A percentile compares a stretch with the other conserved stretches of the same genome.
phyloP scores from a whole-genome alignment of 2,797 vertebrate species.

The Kryptopterus vitreolus region DNA sequence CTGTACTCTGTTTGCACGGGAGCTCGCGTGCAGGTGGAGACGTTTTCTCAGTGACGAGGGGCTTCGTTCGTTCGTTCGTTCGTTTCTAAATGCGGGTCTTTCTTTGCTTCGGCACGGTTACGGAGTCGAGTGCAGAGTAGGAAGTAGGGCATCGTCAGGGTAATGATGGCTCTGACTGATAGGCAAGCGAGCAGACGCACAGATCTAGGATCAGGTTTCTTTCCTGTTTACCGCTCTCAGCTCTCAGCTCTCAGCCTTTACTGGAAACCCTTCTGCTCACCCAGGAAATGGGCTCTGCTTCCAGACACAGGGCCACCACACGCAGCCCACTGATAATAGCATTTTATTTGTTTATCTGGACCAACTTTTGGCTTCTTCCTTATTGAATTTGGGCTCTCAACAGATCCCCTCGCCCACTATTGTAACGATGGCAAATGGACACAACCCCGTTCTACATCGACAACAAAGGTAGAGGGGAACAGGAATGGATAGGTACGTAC shows the following conservation, averaged over 20 bases:
- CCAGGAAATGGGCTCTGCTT: constrained; percentile 82
- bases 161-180: constrained; percentile 59
- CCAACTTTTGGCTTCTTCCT: constrained; percentile 77
- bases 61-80: no score
- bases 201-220: constrained; percentile 81
- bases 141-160: constrained; percentile 36
- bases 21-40: constrained; percentile 33
- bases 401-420: constrained; percentile 66
- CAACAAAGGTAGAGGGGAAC: constrained; percentile 53
- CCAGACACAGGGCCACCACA: constrained; percentile 71
- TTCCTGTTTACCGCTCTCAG: constrained; percentile 80
- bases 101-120: background rate
- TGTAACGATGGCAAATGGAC: constrained; percentile 68
- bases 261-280: constrained; percentile 76
- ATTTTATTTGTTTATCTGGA: constrained; percentile 85
- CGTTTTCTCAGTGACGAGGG: constrained; percentile 18
- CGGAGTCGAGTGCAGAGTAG: constrained; percentile 31
- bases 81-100: background rate
- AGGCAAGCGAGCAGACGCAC: constrained; percentile 69
- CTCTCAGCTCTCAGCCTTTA: constrained; percentile 74
- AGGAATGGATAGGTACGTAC: constrained; percentile 12
- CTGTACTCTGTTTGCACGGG: background rate
- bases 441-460: constrained; percentile 25
- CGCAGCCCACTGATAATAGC: constrained; percentile 73
- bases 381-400: constrained; percentile 77